Base-by-base conservation (phyloP, 1,140 invertebrate genomes). In the Tigriopus japonicus region DNA sequence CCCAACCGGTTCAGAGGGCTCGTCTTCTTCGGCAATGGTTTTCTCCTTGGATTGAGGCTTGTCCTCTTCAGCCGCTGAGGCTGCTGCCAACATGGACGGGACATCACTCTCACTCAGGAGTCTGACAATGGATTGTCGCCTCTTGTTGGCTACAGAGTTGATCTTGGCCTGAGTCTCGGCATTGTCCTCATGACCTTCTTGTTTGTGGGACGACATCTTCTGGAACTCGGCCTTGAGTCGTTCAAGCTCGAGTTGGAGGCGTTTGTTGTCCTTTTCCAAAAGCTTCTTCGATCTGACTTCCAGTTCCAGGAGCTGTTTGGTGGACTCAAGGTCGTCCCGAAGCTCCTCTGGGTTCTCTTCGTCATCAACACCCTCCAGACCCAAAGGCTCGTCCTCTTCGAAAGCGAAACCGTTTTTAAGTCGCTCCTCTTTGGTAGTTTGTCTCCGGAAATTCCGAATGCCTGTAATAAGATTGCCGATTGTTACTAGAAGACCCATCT, bases 261-360 rank as follows among this genome's bases (percentile, higher is more conserved):
- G 79, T 69, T 88, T 86, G 67, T 88, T 91, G 69, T 88, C 86
- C 65, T 86, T 80, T 63, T 86, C 84, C 64, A 87, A 76, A 0
- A 85, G 83, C 69, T 87, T 84, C 68, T 87, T 88, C 67, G 87
- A 87, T 68, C 85, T 78, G 63, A 90, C 71, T 72, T 91, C 87
- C 49, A 87, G 73, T 1, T 86, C 86, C 62, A 91, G 72, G 76
- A 90, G 82, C 72, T 90, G 86, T 72, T 91, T 91, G 1, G 86
- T 88, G 60, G 85, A 88, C 69, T 90, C 87, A 42, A 91, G 75
- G 70, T 90, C 87, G 66, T 91, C 87, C 62, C 87, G 77, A n/a
- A 88, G 81, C 68, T 84, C 86, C 67, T 90, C 86, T 65, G 89
- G 89, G 65, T 91, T 86, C 63, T 91, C 86, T 77, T 86, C 78